Conservation (phyloP, 2,113 vertebrate genomes). For the Dipodomys ordii region DNA sequence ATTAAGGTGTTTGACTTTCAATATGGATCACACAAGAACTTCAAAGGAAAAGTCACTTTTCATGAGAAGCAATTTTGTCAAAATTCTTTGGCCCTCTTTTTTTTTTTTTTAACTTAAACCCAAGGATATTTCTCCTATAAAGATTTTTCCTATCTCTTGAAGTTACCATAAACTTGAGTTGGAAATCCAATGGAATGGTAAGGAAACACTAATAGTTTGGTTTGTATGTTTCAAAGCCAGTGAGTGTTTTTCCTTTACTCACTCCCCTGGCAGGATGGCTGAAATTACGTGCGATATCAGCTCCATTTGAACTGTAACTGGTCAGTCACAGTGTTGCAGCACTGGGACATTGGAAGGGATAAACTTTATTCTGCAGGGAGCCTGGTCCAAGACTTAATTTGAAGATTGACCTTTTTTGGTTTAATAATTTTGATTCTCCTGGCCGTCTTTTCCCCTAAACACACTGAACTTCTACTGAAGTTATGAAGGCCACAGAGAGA, state of each 20-base stretch:
- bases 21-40: slow-evolving; percentile 59
- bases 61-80: slow-evolving; percentile 63
- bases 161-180: slow-evolving; percentile 60
- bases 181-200: slow-evolving; percentile 70
- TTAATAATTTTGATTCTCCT: slow-evolving; percentile 77
- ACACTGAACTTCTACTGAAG: slow-evolving; percentile 70
- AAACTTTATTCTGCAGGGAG: slow-evolving; percentile 17
- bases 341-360: not conserved
- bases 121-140: slow-evolving; percentile 62
- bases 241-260: slow-evolving; percentile 48
- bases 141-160: slow-evolving; percentile 76
- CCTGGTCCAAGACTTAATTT: slow-evolving; percentile 67
- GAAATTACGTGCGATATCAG: slow-evolving; percentile 12
- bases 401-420: slow-evolving; percentile 77
- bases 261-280: slow-evolving; percentile 50
- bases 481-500: slow-evolving; percentile 70
- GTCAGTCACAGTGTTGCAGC: slow-evolving; percentile 60
- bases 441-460: slow-evolving; percentile 70
- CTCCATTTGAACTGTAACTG: not conserved
- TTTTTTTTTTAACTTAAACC: slow-evolving; percentile 40
- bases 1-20: slow-evolving; percentile 66
- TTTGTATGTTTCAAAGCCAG: slow-evolving; percentile 64
- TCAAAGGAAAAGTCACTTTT: slow-evolving; percentile 63
- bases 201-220: slow-evolving; percentile 68
- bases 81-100: slow-evolving; percentile 60